Percentiles rank a stretch among this genome's conserved stretches.
These are phyloP conservation scores for Rhagophthalmus giganteus DNA, from an alignment of 2,888 invertebrate genomes.

Conservation along the genomic window DNA sequence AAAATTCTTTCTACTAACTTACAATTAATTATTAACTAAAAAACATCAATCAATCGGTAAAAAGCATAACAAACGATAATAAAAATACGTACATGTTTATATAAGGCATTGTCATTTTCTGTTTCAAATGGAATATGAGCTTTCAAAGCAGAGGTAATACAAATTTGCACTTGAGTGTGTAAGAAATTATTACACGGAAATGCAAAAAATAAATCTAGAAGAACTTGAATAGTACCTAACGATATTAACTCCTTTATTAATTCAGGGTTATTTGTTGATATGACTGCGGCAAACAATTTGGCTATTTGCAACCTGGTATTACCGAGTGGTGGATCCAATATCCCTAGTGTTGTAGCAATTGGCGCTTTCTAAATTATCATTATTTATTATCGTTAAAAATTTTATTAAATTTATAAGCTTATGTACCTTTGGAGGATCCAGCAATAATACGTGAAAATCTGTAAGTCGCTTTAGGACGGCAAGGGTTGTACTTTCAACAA, in stretches of 20 bases:
- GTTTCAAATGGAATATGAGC: conserved; percentile 40
- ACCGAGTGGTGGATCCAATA: conserved; percentile 75
- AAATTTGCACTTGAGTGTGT: conserved; percentile 85
- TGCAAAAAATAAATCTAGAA: conserved; percentile 85
- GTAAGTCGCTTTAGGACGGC: conserved; percentile 69
- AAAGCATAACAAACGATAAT: not conserved
- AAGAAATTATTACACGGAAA: conserved; percentile 95
- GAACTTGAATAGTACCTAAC: conserved; percentile 62
- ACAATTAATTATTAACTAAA: conserved; percentile 66
- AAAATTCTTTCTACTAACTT: conserved; percentile 78
- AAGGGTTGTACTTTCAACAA: conserved; percentile 64
- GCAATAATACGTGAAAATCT: conserved; percentile 68
- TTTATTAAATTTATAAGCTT: not conserved
- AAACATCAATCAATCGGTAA: no score
- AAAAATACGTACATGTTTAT: conserved; percentile 58
- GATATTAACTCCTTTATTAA: conserved; percentile 67
- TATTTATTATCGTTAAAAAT: not conserved
- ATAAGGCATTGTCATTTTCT: conserved; percentile 57
- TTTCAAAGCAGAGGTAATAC: conserved; percentile 71
- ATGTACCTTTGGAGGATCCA: conserved; percentile 68
- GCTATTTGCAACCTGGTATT: conserved; percentile 79
- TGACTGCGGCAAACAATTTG: conserved; percentile 75
- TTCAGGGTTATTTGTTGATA: conserved; percentile 71
- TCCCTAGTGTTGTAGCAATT: conserved; percentile 71
- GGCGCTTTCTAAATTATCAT: conserved; percentile 60